Conservation (phyloP, 2,113 vertebrate species). For the Macrotis lagotis region DNA sequence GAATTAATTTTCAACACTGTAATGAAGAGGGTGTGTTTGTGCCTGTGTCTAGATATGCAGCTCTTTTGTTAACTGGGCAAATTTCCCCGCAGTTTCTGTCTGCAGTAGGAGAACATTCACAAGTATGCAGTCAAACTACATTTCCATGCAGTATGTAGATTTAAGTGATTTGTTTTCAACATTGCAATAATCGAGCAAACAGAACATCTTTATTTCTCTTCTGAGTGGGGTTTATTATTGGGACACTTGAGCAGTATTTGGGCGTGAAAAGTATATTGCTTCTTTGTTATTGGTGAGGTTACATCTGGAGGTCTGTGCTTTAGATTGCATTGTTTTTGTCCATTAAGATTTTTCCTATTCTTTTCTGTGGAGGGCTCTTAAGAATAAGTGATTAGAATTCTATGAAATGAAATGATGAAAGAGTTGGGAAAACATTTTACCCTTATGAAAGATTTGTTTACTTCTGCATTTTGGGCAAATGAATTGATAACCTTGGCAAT, state of each 20-base stretch:
- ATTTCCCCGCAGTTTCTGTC: constrained; percentile 74
- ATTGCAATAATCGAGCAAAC: constrained; percentile 38
- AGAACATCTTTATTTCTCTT: constrained; percentile 54
- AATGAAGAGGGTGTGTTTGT: constrained; percentile 53
- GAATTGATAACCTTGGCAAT: background rate
- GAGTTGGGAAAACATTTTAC: constrained; percentile 27
- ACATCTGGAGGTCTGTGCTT: constrained; percentile 45
- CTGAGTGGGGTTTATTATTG: constrained; percentile 50
- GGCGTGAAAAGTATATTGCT: constrained; percentile 40
- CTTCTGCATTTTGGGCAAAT: constrained; percentile 39
- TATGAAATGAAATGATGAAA: constrained; percentile 16
- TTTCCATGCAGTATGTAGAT: constrained; percentile 58
- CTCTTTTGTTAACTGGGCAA: constrained; percentile 70
- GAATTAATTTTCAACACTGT: constrained; percentile 69
- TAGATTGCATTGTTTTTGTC: constrained; percentile 35
- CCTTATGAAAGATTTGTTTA: constrained; percentile 19
- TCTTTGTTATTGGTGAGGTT: constrained; percentile 38
- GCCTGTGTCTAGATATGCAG: constrained; percentile 37
- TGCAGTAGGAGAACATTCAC: constrained; percentile 54
- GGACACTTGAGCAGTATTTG: constrained; percentile 56
- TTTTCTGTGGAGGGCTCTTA: constrained; percentile 33
- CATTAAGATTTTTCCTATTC: constrained; percentile 30
- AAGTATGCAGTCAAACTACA: constrained; percentile 62
- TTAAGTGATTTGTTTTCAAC: constrained; percentile 48
- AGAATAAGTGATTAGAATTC: constrained; percentile 1